Conservation (phyloP, 2,113 vertebrate genomes). For the Mesembrinibis cayennensis region DNA sequence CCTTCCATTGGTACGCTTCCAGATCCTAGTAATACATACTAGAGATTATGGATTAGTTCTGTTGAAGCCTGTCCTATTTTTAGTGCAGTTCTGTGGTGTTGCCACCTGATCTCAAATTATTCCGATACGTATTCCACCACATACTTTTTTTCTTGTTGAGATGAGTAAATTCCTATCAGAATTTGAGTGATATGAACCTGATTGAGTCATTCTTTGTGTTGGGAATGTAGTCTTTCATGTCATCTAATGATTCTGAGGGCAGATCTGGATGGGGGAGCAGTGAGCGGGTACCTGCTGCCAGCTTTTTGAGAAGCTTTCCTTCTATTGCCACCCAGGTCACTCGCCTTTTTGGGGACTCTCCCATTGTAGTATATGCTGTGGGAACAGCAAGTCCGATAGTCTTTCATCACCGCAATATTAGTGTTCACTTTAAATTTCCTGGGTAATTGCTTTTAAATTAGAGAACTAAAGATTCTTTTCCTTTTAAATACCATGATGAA, state of each 20-base stretch:
- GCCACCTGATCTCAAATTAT: background rate
- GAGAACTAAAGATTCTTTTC: background rate
- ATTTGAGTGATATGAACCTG: background rate
- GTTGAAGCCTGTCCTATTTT: background rate
- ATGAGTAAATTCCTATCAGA: background rate
- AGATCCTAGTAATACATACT: background rate
- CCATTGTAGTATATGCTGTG: background rate
- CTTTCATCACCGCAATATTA: background rate
- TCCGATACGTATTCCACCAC: background rate
- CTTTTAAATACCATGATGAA: background rate
- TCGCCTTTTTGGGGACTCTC: background rate
- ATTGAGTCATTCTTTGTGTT: background rate
- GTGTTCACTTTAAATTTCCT: background rate
- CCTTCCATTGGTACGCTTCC: background rate
- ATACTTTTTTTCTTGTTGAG: background rate
- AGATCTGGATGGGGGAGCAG: background rate
- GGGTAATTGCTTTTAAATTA: background rate
- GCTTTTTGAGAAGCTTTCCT: background rate
- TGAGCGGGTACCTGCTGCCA: background rate
- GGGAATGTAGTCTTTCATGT: background rate
- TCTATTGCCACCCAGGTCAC: background rate
- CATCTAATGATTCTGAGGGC: background rate
- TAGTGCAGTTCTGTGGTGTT: background rate
- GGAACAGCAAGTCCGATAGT: background rate
- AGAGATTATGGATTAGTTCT: background rate